A percentile compares a stretch with the other conserved stretches of the same genome.
Evolutionary conservation across 2,113 vertebrate species (phyloP).

Genomic region (Peromyscus leucopus): DNA sequence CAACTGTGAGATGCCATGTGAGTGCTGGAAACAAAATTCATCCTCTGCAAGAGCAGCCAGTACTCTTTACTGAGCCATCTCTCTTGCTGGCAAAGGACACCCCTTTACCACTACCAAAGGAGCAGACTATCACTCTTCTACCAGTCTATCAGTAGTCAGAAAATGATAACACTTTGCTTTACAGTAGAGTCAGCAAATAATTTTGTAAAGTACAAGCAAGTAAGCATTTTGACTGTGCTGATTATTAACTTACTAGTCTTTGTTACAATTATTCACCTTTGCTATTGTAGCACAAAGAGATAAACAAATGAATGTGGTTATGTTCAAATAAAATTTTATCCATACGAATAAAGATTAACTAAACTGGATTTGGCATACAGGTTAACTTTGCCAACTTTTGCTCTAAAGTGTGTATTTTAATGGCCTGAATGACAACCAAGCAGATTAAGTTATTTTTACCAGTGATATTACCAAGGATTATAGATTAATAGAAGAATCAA

Average conservation of each 20-base stretch:
- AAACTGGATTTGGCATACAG: background rate
- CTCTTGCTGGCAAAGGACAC: background rate
- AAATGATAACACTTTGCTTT: background rate
- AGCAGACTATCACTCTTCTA: constrained; percentile 4
- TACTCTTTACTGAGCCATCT: background rate
- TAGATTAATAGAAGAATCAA: constrained; percentile 41
- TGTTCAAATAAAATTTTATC: constrained; percentile 57
- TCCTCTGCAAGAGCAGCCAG: background rate
- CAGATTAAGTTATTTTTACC: constrained; percentile 52
- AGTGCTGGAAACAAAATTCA: background rate
- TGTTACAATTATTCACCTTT: background rate
- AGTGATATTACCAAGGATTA: background rate
- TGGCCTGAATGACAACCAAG: constrained; percentile 53
- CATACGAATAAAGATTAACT: constrained; percentile 8
- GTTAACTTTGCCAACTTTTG: background rate
- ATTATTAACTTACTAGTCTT: background rate
- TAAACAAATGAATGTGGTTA: background rate
- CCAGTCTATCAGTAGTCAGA: constrained; percentile 27
- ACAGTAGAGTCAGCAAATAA: background rate
- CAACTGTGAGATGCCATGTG: background rate
- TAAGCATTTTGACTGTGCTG: constrained; percentile 7
- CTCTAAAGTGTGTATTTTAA: background rate
- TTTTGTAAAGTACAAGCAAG: constrained; percentile 10
- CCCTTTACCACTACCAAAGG: background rate
- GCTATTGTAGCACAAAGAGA: constrained; percentile 25